These are phyloP conservation scores for Pantherophis alleghaniensis DNA, from an alignment of 2,797 vertebrate genomes.

Conservation along the genomic window DNA sequence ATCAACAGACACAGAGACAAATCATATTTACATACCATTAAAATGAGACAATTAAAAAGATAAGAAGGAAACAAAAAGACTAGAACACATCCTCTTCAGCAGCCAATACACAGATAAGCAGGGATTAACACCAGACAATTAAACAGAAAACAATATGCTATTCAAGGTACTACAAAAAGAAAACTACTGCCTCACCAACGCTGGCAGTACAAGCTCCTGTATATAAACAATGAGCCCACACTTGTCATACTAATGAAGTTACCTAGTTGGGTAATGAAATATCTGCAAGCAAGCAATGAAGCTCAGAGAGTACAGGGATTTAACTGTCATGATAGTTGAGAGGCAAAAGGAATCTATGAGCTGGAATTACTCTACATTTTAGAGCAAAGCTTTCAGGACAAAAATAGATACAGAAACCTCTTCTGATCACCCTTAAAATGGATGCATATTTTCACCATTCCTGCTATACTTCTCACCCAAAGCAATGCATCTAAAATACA, in stretches of 20 bases:
- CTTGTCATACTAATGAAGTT: background rate
- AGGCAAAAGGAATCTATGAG: background rate
- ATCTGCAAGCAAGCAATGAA: background rate
- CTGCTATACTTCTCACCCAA: background rate
- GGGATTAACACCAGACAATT: background rate
- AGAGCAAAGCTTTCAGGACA: background rate
- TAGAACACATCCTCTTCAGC: background rate
- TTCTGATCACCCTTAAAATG: background rate
- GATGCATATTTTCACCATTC: background rate
- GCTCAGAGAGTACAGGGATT: background rate
- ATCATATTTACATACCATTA: too few species aligned
- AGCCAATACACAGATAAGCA: background rate
- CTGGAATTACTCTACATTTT: background rate
- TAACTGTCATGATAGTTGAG: background rate
- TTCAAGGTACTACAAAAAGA: background rate
- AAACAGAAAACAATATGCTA: background rate
- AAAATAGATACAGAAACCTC: background rate
- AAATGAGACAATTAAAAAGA: background rate
- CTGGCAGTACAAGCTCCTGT: background rate
- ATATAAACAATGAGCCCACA: background rate
- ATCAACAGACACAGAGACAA: too few species aligned
- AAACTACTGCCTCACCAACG: background rate
- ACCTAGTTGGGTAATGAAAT: background rate
- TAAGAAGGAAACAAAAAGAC: background rate
- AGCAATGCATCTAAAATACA: background rate